phyloP scores from a whole-genome alignment of 2,888 invertebrate species.

The Rutpela maculata region DNA sequence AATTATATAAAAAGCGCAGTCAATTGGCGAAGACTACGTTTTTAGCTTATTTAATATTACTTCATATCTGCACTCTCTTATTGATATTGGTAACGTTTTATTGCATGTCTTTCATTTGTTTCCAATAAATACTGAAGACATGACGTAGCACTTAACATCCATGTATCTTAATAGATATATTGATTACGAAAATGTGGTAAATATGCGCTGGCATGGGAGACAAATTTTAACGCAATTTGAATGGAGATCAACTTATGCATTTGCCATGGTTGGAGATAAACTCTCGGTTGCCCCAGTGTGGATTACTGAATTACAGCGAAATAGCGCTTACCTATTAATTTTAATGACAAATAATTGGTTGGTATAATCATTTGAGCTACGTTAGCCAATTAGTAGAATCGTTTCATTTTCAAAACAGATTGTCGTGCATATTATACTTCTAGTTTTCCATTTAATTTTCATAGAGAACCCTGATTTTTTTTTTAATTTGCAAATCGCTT shows the following conservation, averaged over 20 bases:
- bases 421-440: background rate
- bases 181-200: background rate
- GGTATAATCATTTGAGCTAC: constrained; percentile 50
- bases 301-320: constrained; percentile 43
- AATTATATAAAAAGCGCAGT: too few species aligned
- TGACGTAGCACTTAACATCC: too few species aligned
- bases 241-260: background rate
- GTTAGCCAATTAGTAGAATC: constrained; percentile 46
- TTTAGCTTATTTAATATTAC: too few species aligned
- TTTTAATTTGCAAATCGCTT: too few species aligned
- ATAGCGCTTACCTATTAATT: constrained; percentile 54
- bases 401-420: constrained; percentile 44
- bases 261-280: background rate
- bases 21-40: too few species aligned
- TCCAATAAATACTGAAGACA: too few species aligned
- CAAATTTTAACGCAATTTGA: constrained; percentile 7
- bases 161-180: too few species aligned
- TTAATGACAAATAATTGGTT: constrained; percentile 62
- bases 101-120: too few species aligned
- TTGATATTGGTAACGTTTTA: too few species aligned
- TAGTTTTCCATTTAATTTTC: too few species aligned
- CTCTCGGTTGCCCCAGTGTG: constrained; percentile 40
- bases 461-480: too few species aligned
- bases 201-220: background rate
- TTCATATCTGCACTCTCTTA: too few species aligned